Conservation (phyloP, 2,888 invertebrate species). For the Cephus runcator region DNA sequence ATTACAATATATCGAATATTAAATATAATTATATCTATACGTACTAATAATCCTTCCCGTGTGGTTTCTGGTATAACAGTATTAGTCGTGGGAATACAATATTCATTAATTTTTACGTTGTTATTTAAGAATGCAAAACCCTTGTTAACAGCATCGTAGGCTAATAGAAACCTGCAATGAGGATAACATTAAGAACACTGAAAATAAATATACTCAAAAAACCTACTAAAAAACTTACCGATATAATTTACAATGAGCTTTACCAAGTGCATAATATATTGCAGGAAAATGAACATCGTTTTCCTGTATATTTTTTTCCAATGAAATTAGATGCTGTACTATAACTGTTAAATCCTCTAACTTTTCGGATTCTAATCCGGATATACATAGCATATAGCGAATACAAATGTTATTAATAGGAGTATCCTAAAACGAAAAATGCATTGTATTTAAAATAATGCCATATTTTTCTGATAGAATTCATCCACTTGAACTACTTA, state of each 20-base stretch:
- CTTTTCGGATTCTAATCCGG: conserved; percentile 26
- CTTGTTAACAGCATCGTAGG: conserved; percentile 27
- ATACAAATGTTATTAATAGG: conserved; percentile 20
- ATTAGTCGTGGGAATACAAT: conserved; percentile 42
- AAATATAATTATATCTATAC: neutral
- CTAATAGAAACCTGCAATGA: conserved; percentile 39
- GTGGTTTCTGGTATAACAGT: conserved; percentile 34
- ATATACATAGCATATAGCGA: conserved; percentile 36
- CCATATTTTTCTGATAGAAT: neutral
- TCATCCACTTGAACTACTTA: neutral
- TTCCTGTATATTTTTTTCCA: conserved; percentile 25
- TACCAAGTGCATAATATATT: conserved; percentile 38
- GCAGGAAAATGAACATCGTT: conserved; percentile 30
- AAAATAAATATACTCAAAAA: conserved; percentile 4
- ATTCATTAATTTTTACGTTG: conserved; percentile 16
- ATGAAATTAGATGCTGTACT: conserved; percentile 25
- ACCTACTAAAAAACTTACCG: conserved; percentile 31
- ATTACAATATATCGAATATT: neutral
- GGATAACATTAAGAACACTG: neutral
- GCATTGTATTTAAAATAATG: neutral
- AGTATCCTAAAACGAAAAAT: conserved; percentile 24
- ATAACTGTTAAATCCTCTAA: conserved; percentile 36
- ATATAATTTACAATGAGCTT: conserved; percentile 41
- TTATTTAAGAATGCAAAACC: conserved; percentile 31
- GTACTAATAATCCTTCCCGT: conserved; percentile 31